These are phyloP conservation scores for Tympanuchus pallidicinctus DNA, from an alignment of 2,113 vertebrate species.

Conservation along the genomic window DNA sequence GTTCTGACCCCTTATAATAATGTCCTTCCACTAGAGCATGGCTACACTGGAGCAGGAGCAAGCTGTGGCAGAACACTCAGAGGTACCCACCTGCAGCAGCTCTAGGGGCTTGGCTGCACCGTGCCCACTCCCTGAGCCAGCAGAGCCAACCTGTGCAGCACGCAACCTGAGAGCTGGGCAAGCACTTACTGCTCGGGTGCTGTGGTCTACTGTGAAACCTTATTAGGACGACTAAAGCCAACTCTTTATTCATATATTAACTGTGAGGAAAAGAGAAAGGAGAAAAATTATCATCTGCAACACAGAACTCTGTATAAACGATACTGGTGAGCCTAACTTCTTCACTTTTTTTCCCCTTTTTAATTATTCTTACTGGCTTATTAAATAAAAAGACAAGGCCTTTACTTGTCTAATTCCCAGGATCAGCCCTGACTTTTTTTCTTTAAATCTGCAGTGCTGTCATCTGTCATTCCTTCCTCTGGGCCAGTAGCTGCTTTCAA, in stretches of 20 bases:
- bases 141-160: not conserved
- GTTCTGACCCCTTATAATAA: not conserved
- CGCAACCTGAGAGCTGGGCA: not conserved
- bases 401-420: not conserved
- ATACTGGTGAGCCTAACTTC: not conserved
- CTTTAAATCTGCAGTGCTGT: not conserved
- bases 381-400: not conserved
- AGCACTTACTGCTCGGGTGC: accelerated
- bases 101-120: not conserved
- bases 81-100: not conserved
- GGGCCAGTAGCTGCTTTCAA: not conserved
- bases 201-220: not conserved
- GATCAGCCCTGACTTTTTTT: not conserved
- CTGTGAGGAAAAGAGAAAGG: not conserved
- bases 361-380: not conserved
- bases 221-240: not conserved
- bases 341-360: not conserved
- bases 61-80: not conserved
- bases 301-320: not conserved
- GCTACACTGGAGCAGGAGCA: not conserved
- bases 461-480: not conserved
- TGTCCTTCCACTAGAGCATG: not conserved
- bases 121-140: not conserved
- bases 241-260: not conserved
- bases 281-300: not conserved